phyloP scores from a whole-genome alignment of 2,888 invertebrate species.

The Phymatocera aterrima region DNA sequence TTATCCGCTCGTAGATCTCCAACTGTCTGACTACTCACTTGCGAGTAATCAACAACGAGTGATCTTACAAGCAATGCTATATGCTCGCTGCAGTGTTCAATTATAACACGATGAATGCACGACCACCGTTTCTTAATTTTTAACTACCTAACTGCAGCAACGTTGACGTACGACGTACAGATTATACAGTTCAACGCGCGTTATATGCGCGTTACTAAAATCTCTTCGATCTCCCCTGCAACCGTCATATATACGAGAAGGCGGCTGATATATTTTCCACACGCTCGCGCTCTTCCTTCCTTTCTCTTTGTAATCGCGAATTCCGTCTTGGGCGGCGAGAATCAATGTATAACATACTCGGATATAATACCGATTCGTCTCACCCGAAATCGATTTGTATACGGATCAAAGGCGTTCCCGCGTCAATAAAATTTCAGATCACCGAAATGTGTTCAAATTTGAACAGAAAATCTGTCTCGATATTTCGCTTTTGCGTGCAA shows the following conservation, averaged over 20 bases:
- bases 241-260: not conserved
- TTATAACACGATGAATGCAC: slow-evolving; percentile 6
- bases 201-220: slow-evolving; percentile 7
- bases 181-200: slow-evolving; percentile 7
- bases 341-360: not conserved
- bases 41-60: slow-evolving; percentile 43
- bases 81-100: slow-evolving; percentile 1
- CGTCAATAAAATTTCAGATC: too few relatives aligned
- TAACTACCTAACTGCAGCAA: not conserved
- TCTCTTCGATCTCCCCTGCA: slow-evolving; percentile 22
- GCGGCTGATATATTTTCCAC: not conserved
- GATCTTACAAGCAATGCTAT: slow-evolving; percentile 34
- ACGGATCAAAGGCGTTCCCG: too few relatives aligned
- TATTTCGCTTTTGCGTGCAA: too few relatives aligned
- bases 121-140: slow-evolving; percentile 25
- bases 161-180: slow-evolving; percentile 13
- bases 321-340: not conserved
- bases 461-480: too few relatives aligned
- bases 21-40: slow-evolving; percentile 45
- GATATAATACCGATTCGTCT: too few relatives aligned
- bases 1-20: slow-evolving; percentile 43
- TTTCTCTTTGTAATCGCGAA: not conserved
- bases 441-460: too few relatives aligned
- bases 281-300: not conserved
- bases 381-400: too few relatives aligned